phyloP scores from a whole-genome alignment of 1,140 invertebrate species.

The Hesperophylax magnus region DNA sequence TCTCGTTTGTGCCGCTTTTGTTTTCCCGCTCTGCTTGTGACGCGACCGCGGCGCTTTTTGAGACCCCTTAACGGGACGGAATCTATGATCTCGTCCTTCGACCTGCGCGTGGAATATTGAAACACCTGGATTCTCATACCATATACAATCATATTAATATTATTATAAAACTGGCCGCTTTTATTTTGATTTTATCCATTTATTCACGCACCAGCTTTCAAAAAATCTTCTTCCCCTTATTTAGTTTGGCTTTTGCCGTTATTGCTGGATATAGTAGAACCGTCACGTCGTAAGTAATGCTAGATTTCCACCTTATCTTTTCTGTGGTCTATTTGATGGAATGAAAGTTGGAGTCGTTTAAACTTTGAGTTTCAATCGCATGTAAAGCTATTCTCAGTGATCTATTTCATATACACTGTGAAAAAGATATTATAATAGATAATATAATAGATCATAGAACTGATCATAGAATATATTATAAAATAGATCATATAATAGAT shows the following conservation, averaged over 20 bases:
- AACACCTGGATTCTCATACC: background rate
- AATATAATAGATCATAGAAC: background rate
- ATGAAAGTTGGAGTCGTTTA: no score
- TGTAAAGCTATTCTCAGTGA: background rate
- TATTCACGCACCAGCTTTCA: no score
- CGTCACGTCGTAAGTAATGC: no score
- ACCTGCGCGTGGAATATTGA: conserved; percentile 6
- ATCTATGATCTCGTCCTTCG: conserved; percentile 24
- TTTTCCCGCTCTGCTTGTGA: conserved; percentile 35
- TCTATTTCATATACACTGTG: background rate
- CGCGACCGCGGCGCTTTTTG: background rate
- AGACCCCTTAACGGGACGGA: background rate
- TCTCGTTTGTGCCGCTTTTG: conserved; percentile 15
- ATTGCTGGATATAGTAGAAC: no score
- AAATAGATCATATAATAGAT: background rate
- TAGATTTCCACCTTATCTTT: no score
- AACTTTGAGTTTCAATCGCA: no score
- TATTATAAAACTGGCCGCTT: no score
- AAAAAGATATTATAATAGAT: background rate
- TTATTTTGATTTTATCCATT: no score
- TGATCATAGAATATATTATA: background rate
- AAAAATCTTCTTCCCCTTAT: no score
- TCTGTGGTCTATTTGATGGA: no score
- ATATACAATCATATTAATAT: no score
- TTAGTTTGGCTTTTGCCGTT: no score